Evolutionary conservation across 1,140 invertebrate genomes (phyloP), one percentile per base, ranked within the genome.

Genomic region (Drosophila subobscura): DNA sequence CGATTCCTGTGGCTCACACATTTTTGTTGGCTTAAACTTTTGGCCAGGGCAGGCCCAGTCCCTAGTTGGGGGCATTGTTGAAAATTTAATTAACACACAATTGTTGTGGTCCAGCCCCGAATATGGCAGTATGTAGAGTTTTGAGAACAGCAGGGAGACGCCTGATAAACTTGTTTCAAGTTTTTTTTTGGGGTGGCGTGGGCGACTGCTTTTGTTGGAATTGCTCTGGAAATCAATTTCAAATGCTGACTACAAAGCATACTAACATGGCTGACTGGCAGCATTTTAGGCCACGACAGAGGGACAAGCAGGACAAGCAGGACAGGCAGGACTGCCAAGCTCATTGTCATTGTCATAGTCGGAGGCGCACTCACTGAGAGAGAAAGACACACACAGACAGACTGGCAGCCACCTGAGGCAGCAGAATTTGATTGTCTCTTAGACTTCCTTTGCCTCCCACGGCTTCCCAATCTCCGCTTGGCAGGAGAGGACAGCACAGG

Each of bases 41-140:
- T 57, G 46, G 20, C 46, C 42, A 51, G 46, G 20, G 42, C 42
- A 51, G 67, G 57, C 42, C 29, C 25, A 41, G 52, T 52, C 22
- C 12, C 20, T 40, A 44, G 53, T 72, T 57, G 57, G 47, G 25
- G 51, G 52, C 41, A 77, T 71, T 86, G 77, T 73, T 72, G 56
- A 71, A 77, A 85, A 75, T 86, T 81, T 85, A 85, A 86, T 85
- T 85, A 85, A 86, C 77, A 65, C 74, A 70, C 77, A 77, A 78
- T 74, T 77, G 70, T 76, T 77, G 52, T 58, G 57, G 46, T 64
- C 59, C 78, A 77, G 27, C 54, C 16, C 16, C 70, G 33, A 52
- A 51, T 42, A 44, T 50, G 47, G 58, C 12, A 12, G 33, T 10
- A 37, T 37, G 33, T 37, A 37, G 33, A 33, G 41, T 22, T 20